Percentiles rank a stretch among this genome's conserved stretches.
These are phyloP conservation scores for Drosophila pruinosa DNA, from an alignment of 1,140 invertebrate genomes.

Conservation along the genomic window DNA sequence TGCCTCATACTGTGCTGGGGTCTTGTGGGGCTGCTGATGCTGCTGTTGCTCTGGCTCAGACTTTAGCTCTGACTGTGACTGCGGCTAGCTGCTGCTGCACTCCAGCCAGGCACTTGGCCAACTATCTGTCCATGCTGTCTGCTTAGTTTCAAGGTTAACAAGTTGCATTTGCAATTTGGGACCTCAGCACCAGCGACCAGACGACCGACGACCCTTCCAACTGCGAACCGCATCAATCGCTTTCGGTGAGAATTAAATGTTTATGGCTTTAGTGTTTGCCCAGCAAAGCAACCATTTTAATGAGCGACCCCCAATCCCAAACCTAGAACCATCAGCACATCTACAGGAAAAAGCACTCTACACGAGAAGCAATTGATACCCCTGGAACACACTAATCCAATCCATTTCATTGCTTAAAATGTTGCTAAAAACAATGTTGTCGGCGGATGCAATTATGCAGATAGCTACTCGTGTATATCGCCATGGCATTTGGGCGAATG, in stretches of 20 bases:
- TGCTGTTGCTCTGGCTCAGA: conserved; percentile 23
- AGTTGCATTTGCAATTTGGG: conserved; percentile 78
- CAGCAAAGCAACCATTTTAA: conserved; percentile 45
- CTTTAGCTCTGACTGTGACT: conserved; percentile 20
- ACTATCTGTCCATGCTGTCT: conserved; percentile 44
- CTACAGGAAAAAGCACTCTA: conserved; percentile 73
- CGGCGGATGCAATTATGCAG: neutral
- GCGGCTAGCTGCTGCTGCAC: conserved; percentile 23
- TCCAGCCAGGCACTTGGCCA: conserved; percentile 34
- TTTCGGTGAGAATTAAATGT: conserved; percentile 77
- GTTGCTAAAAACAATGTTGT: conserved; percentile 40
- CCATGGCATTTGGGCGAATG: neutral
- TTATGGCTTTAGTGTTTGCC: conserved; percentile 60
- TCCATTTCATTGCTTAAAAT: conserved; percentile 30
- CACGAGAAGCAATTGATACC: conserved; percentile 62
- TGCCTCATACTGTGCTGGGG: conserved; percentile 74
- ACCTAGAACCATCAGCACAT: conserved; percentile 25
- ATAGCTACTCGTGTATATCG: neutral
- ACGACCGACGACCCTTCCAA: conserved; percentile 26
- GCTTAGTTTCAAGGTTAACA: conserved; percentile 74
- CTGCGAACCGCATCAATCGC: conserved; percentile 64
- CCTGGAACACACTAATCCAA: conserved; percentile 16
- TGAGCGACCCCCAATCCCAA: conserved; percentile 50
- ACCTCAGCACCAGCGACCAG: conserved; percentile 42
- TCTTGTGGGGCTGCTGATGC: conserved; percentile 46